Evolutionary conservation across 2,797 vertebrate species (phyloP), one percentile per base, ranked within the genome.

Genomic region (Poeciliopsis infans): DNA sequence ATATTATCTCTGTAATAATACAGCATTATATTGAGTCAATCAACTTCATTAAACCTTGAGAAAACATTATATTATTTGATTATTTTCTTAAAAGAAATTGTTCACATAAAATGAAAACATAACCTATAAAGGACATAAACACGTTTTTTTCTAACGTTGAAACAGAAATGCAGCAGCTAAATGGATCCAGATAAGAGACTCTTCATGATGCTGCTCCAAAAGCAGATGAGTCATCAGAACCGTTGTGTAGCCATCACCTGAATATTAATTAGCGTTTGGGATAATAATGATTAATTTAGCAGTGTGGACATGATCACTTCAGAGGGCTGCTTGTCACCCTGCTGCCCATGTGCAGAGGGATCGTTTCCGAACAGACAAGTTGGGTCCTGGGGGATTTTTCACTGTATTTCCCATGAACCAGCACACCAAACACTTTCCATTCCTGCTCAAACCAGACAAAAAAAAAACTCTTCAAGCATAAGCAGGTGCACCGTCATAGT

Each of bases 381-480:
- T 23, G 20, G 64, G 61, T 81, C 47, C 72, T 46, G 79, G 25
- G 45, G 15, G 75, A 6, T 72, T 78, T 69, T 81, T 86, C 81
- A 82, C 41, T 45, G 76, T 85, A 57, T 81, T 77, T 12, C 74
- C 83, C 61, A 73, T 84, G 88, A 92, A 85, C 88, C 90, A 28
- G 43, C 80, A 55, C 78, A 39, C 69, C 78, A 80, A 79, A 87
- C 84, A 82, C 77, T 28, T 72, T 77, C 81, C 66, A 82, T 70
- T 68, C 25, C 39, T 76, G 70, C 75, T 49, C 2, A 61, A 69
- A 81, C 25, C 82, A 76, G 53, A 83, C 75, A 72, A 78, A 45
- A 33, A 77, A 69, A 39, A 64, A 51, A 1, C 49, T 51, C 49
- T 55, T 7, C 4, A 15, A 11, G 16, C 59, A 25, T 0, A 13